Base-by-base conservation (phyloP, 2,888 invertebrate genomes). In the Oscheius myriophilus region DNA sequence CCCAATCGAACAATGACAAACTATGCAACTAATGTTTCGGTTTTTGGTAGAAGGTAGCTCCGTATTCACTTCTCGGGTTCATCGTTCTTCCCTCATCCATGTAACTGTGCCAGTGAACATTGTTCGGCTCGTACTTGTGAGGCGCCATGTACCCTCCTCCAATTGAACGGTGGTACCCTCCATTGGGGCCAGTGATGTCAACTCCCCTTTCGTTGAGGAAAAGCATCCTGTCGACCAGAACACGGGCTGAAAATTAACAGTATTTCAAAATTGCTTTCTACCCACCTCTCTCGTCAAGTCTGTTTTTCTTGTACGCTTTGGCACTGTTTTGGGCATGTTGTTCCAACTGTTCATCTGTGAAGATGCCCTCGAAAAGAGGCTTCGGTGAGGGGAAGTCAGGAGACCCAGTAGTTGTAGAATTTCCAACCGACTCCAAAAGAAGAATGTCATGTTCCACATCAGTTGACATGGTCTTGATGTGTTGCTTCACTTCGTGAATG, bases 61-160 rank as follows among this genome's bases (percentile, higher is more conserved):
- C 61, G 18, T 49, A 61, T 46, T 61, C 61, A 46, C 33, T 49
- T 4, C 46, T 61, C 11, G 45, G 11, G 26, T 33, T 49, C 33
- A 61, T 49, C 46, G 18, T 21, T 41, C 54, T 21, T 45, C 72
- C 72, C 33, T 72, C 71, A 2, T 76, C 74, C 12, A 67, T 61
- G 62, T 76, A 76, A 49, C 76, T 76, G 42, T 72, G 67, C 76
- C 76, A 76, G 51, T 76, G 72, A 33, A 76, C 76, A 51, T 76
- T 76, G 45, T 74, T 69, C 18, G 76, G 74, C 53, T 74, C 74
- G 33, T 74, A 76, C 2, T 73, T 69, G 14, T 72, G 43, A 54
- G 76, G 76, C 21, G 73, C 66, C 7, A 74, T 61, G 39, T 76
- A 76, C 16, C 76, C 76, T 39, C 76, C 76, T 46, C 72, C 72